phyloP scores from a whole-genome alignment of 1,140 invertebrate species.

The Holcopasites calliopsidis region DNA sequence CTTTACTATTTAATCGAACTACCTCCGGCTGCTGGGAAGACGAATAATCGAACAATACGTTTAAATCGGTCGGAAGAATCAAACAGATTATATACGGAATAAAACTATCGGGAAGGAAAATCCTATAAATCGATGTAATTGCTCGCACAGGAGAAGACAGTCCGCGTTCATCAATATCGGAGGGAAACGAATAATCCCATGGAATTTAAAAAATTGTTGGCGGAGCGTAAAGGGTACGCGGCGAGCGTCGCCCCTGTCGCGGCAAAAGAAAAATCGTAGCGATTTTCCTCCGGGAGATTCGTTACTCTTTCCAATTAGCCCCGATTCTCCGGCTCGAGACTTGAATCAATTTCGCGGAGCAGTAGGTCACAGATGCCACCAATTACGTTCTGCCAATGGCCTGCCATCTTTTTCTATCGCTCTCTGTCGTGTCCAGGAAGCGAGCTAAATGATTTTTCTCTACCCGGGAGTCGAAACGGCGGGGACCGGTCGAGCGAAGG shows the following conservation, averaged over 20 bases:
- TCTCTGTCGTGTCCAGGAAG: slow-evolving; percentile 53
- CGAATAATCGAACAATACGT: slow-evolving; percentile 53
- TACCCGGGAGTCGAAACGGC: slow-evolving; percentile 35
- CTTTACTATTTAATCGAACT: slow-evolving; percentile 20
- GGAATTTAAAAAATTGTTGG: slow-evolving; percentile 16
- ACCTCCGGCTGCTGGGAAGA: not conserved
- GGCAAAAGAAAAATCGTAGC: slow-evolving; percentile 37
- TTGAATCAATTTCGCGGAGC: slow-evolving; percentile 70
- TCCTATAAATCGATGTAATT: not conserved
- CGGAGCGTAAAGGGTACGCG: slow-evolving; percentile 5
- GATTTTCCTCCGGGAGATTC: slow-evolving; percentile 50
- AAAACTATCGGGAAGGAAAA: not conserved
- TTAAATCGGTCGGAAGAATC: slow-evolving; percentile 26
- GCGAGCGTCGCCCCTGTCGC: slow-evolving; percentile 22
- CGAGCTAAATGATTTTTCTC: slow-evolving; percentile 64
- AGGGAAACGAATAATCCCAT: not conserved
- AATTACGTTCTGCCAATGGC: slow-evolving; percentile 63
- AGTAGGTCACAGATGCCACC: slow-evolving; percentile 70
- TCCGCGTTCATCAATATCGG: not conserved
- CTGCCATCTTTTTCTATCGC: slow-evolving; percentile 56
- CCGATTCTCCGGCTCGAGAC: slow-evolving; percentile 62
- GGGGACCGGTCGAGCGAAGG: slow-evolving; percentile 51
- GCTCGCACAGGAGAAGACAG: not conserved
- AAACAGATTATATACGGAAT: slow-evolving; percentile 19
- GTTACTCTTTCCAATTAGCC: slow-evolving; percentile 61